phyloP scores from a whole-genome alignment of 2,113 vertebrate species.

The Protobothrops flavoviridis region DNA sequence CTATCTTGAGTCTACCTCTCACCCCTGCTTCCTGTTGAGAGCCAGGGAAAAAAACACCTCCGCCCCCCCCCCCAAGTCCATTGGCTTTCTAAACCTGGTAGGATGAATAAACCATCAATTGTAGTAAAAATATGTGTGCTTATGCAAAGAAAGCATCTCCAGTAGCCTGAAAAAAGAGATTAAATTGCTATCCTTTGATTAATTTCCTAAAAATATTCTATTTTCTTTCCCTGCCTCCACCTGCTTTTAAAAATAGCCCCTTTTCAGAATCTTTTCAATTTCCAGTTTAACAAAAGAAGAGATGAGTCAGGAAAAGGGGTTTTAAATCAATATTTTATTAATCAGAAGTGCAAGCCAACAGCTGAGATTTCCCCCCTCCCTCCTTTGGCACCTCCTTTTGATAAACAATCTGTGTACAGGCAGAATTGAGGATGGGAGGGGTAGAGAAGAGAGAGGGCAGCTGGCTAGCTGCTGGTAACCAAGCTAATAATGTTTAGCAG shows the following conservation, averaged over 20 bases:
- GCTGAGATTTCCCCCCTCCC: conserved; percentile 66
- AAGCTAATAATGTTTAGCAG: conserved; percentile 57
- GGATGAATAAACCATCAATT: not conserved
- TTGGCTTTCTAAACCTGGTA: conserved; percentile 35
- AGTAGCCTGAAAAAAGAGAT: conserved; percentile 37
- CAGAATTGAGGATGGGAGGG: conserved; percentile 3
- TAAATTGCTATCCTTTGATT: conserved; percentile 36
- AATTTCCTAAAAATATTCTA: conserved; percentile 37
- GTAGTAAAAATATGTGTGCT: conserved; percentile 48
- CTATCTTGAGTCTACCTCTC: not conserved
- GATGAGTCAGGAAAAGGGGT: not conserved
- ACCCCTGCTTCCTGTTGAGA: not conserved
- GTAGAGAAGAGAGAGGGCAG: not conserved
- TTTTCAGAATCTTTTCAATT: not conserved
- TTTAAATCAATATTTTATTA: conserved; percentile 52
- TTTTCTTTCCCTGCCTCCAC: conserved; percentile 10
- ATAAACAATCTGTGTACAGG: conserved; percentile 77
- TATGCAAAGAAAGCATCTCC: conserved; percentile 30
- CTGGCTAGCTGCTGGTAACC: conserved; percentile 52
- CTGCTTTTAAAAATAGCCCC: not conserved
- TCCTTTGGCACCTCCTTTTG: conserved; percentile 66
- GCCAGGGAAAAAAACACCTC: not conserved
- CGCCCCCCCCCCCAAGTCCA: not conserved
- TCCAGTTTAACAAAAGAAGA: not conserved
- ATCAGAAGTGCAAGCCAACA: conserved; percentile 72